Percentiles rank a stretch among this genome's conserved stretches.
phyloP scores from a whole-genome alignment of 2,888 invertebrate genomes.

The Octodonta nipae region DNA sequence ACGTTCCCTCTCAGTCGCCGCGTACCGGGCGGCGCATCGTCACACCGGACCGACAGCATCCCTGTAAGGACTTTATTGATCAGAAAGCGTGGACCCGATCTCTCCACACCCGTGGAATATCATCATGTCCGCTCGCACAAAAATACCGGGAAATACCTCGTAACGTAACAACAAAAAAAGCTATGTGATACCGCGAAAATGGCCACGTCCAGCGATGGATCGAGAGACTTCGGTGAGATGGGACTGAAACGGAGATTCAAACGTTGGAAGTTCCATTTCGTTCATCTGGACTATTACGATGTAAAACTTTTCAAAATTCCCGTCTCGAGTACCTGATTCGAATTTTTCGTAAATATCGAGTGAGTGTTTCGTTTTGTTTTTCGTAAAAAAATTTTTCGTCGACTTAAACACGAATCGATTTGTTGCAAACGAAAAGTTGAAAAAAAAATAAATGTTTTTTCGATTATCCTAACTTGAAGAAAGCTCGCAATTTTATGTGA shows the following conservation, averaged over 20 bases:
- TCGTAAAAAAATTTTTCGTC: too few relatives aligned
- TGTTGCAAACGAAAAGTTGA: too few relatives aligned
- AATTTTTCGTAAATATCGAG: too few relatives aligned
- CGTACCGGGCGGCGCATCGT: background rate
- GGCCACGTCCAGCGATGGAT: background rate
- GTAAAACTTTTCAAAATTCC: background rate
- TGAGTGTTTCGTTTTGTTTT: too few relatives aligned
- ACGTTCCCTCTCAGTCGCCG: slow-evolving; percentile 1
- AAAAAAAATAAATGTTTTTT: too few relatives aligned
- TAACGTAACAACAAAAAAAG: background rate
- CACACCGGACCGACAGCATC: too few relatives aligned
- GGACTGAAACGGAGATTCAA: slow-evolving; percentile 28
- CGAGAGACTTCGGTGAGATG: slow-evolving; percentile 12
- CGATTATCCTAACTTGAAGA: background rate
- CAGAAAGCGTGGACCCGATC: too few relatives aligned
- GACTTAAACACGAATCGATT: too few relatives aligned
- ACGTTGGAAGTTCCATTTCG: slow-evolving; percentile 31
- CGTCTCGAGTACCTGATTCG: background rate
- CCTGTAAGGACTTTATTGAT: too few relatives aligned
- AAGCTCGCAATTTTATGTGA: background rate
- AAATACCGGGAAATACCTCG: too few relatives aligned
- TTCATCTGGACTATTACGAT: slow-evolving; percentile 25
- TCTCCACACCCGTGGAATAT: background rate
- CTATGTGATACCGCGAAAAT: background rate
- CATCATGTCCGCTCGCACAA: background rate